These are phyloP conservation scores for Nycticebus coucang DNA, from an alignment of 2,113 vertebrate species.

Conservation along the genomic window DNA sequence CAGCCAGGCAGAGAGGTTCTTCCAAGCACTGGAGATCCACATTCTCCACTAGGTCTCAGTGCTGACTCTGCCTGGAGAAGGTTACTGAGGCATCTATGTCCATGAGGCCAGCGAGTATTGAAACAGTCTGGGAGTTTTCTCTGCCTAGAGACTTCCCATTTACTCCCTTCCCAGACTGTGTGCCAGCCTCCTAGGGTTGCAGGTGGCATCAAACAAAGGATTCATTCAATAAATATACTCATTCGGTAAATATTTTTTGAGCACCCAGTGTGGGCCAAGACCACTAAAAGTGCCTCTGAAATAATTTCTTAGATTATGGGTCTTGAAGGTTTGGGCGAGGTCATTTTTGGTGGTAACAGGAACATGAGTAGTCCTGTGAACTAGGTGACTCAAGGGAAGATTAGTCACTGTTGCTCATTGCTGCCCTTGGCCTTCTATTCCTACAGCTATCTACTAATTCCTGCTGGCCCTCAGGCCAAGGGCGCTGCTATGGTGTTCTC, in stretches of 20 bases:
- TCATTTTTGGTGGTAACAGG: neutral
- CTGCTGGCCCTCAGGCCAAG: neutral
- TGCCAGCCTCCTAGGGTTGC: neutral
- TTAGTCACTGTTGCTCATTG: neutral
- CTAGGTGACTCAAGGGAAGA: neutral
- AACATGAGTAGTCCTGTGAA: neutral
- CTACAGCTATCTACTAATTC: neutral
- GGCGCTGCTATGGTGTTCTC: neutral
- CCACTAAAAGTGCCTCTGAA: neutral
- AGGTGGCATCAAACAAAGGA: neutral
- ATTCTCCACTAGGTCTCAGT: too few species aligned
- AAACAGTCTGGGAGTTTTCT: neutral
- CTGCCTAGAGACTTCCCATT: neutral
- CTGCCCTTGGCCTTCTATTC: neutral
- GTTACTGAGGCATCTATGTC: neutral
- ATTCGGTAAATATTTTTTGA: neutral
- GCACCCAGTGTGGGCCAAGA: neutral
- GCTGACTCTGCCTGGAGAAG: neutral
- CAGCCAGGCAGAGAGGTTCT: neutral
- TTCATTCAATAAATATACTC: neutral
- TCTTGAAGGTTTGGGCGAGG: neutral
- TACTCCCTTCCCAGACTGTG: neutral
- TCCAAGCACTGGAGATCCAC: rapidly evolving
- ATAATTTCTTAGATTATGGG: neutral
- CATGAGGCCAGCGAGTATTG: neutral